Percentiles rank a stretch among this genome's conserved stretches.
These are phyloP conservation scores for Sminthurides bifidus DNA, from an alignment of 1,140 invertebrate genomes.

Conservation along the genomic window DNA sequence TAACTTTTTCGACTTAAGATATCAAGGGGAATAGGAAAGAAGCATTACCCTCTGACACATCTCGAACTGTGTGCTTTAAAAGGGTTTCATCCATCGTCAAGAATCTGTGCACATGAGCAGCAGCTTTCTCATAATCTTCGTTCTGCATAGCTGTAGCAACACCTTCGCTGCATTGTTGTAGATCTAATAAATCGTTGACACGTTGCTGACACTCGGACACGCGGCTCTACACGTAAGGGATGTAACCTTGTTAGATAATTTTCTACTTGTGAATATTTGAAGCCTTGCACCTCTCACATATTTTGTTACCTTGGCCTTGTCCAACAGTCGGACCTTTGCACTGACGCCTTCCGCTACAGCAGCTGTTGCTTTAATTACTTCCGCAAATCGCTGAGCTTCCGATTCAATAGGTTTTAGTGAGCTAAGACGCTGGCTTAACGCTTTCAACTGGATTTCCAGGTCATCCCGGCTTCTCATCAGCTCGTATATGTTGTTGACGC, in stretches of 20 bases:
- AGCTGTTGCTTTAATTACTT: slow-evolving; percentile 76
- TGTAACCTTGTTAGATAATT: slow-evolving; percentile 5
- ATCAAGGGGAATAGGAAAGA: not conserved
- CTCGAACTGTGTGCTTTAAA: slow-evolving; percentile 61
- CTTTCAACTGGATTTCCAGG: slow-evolving; percentile 54
- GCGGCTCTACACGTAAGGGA: slow-evolving; percentile 50
- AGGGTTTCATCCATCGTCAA: slow-evolving; percentile 87
- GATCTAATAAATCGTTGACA: slow-evolving; percentile 90
- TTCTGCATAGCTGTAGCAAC: slow-evolving; percentile 81
- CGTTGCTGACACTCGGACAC: slow-evolving; percentile 89
- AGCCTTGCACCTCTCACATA: not conserved
- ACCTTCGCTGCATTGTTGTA: slow-evolving; percentile 89
- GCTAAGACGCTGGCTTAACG: slow-evolving; percentile 50
- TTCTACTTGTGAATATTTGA: not conserved
- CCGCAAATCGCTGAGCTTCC: slow-evolving; percentile 63
- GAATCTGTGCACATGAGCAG: slow-evolving; percentile 88
- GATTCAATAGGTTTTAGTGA: slow-evolving; percentile 53
- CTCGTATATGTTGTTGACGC: slow-evolving; percentile 47
- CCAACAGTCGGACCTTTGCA: slow-evolving; percentile 86
- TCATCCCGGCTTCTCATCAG: slow-evolving; percentile 48
- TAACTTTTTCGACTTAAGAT: too few relatives aligned
- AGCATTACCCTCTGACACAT: slow-evolving; percentile 50
- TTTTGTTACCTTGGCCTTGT: slow-evolving; percentile 73
- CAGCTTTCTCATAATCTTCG: slow-evolving; percentile 86
- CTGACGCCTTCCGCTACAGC: slow-evolving; percentile 85